Conservation (phyloP, 2,888 invertebrate genomes). For the Caradrina kadenii region DNA sequence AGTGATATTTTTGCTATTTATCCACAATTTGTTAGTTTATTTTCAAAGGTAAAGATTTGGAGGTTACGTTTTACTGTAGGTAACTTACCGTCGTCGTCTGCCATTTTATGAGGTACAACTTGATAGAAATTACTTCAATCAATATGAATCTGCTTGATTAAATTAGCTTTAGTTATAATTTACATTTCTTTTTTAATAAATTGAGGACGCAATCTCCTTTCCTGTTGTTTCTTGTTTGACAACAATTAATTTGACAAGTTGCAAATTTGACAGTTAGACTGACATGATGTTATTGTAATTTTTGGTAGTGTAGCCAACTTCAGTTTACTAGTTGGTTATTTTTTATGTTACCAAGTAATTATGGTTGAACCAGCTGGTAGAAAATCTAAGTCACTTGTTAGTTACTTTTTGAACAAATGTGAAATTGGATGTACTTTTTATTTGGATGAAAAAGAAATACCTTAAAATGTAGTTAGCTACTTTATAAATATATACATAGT, state of each 20-base stretch:
- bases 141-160: background rate
- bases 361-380: background rate
- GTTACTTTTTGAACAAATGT: too few species aligned
- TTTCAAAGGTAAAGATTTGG: background rate
- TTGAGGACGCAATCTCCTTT: background rate
- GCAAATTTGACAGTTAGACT: background rate
- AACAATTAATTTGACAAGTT: constrained; percentile 16
- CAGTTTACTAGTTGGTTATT: background rate
- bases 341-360: background rate
- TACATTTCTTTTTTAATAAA: background rate
- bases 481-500: too few species aligned
- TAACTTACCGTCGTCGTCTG: constrained; percentile 83
- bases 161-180: background rate
- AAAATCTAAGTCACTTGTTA: too few species aligned
- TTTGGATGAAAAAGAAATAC: too few species aligned
- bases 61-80: constrained; percentile 68
- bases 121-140: background rate
- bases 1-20: background rate
- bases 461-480: too few species aligned
- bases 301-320: background rate
- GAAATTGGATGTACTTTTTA: too few species aligned
- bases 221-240: constrained; percentile 28
- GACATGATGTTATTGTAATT: constrained; percentile 1
- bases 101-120: constrained; percentile 65
- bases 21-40: background rate